Evolutionary conservation across 2,797 vertebrate species (phyloP).

Genomic region (Thamnophis elegans): DNA sequence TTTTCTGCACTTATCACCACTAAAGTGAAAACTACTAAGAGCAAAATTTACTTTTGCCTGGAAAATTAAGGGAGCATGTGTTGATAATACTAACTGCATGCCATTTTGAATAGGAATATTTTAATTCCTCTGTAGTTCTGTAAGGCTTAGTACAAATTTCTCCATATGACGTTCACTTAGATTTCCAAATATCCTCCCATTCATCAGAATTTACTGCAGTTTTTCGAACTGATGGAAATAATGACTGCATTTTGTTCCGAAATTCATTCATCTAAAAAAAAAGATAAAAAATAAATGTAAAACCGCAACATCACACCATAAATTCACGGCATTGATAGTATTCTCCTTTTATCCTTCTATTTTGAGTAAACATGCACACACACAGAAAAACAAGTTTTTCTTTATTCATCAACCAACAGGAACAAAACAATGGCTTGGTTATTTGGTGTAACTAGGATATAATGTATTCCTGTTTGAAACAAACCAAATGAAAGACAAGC

Average conservation of each 20-base stretch:
- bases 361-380: not conserved
- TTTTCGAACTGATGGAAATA: constrained; percentile 86
- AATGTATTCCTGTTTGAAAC: not conserved
- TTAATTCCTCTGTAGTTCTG: not conserved
- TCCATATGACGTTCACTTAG: constrained; percentile 70
- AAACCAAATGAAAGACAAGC: not conserved
- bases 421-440: not conserved
- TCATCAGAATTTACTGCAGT: constrained; percentile 56
- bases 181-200: constrained; percentile 81
- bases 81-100: not conserved
- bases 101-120: not conserved
- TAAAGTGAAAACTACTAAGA: constrained; percentile 7
- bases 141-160: not conserved
- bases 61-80: not conserved
- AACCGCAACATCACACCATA: constrained; percentile 17
- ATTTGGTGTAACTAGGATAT: not conserved
- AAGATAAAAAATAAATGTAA: constrained; percentile 37
- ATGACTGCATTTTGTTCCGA: constrained; percentile 83
- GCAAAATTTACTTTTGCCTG: not conserved
- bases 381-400: not conserved
- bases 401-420: not conserved
- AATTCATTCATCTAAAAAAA: constrained; percentile 84
- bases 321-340: not conserved
- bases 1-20: constrained; percentile 7
- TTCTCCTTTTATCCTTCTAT: not conserved